Evolutionary conservation across 2,888 invertebrate species (phyloP).

Genomic region (Melanotus villosus): DNA sequence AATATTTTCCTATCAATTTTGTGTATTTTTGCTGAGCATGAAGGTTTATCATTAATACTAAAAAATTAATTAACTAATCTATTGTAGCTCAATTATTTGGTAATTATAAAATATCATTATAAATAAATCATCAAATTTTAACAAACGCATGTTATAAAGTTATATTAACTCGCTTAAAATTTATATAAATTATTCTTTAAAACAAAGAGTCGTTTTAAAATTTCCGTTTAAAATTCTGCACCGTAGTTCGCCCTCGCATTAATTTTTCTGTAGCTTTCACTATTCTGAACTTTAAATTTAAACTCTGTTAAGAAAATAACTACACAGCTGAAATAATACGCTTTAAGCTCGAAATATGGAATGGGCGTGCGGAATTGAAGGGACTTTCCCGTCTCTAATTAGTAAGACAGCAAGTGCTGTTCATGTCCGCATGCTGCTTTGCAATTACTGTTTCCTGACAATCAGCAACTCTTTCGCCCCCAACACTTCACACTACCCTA

Average conservation of each 20-base stretch:
- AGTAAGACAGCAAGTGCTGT: conserved; percentile 56
- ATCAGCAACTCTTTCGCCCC: conserved; percentile 46
- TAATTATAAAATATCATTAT: too few species aligned
- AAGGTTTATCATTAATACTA: too few species aligned
- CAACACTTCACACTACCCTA: conserved; percentile 35
- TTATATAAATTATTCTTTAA: not conserved
- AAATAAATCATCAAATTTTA: too few species aligned
- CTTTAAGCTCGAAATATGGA: conserved; percentile 40
- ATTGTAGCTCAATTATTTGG: too few species aligned
- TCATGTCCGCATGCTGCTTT: conserved; percentile 54
- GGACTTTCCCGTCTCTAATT: conserved; percentile 54
- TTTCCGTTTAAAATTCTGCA: conserved; percentile 3
- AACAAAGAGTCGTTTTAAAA: not conserved
- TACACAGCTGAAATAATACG: conserved; percentile 42
- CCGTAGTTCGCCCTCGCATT: conserved; percentile 7
- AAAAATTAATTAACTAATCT: too few species aligned
- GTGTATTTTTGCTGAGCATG: too few species aligned
- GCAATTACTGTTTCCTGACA: conserved; percentile 52
- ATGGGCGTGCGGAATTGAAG: conserved; percentile 41
- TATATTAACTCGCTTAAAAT: too few species aligned
- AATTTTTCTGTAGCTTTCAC: conserved; percentile 28
- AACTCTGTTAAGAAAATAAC: conserved; percentile 39
- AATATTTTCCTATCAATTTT: too few species aligned
- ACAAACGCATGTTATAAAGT: too few species aligned
- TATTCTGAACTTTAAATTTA: conserved; percentile 37